Base-by-base conservation (phyloP, 1,140 invertebrate genomes). In the Hetaerina americana region DNA sequence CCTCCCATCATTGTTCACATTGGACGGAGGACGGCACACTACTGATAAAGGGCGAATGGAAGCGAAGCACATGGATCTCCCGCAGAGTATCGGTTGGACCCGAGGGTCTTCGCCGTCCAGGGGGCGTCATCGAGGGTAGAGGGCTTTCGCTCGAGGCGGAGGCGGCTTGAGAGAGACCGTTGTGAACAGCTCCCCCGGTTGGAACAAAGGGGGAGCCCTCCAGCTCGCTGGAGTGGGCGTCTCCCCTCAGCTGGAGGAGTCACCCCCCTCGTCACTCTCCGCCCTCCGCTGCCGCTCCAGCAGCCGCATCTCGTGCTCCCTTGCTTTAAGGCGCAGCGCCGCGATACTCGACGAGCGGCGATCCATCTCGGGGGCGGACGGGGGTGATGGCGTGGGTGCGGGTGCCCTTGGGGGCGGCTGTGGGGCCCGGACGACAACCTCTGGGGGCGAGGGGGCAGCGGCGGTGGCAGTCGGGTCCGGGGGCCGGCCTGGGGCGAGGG, bases 291-390 rank as follows among this genome's bases (percentile, higher is more conserved):
- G 10, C 40, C 15, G 15, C 40, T 57, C 40, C 40, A 57, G 22
- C 40, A 57, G 22, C 2, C 40, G 40, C 40, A 57, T 5, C 78
- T 96, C 93, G 80, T 97, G 95, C 81, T 97, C 95, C 6, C 95
- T 85, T 0, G 96, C 95, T 75, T 96, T 95, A 28, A 96, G 84
- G 70, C 96, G 82, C 5, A 98, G 82, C 0, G 93, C 91, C 0
- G 93, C 94, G 71, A 97, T 96, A 76, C 93, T 96, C 26, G 91
- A 94, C 75, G 89, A 92, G 73, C 94, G 83, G 72, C 94, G 85
- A 80, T 96, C 94, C 72, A 90, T 87, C 12, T 81, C 79, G 1
- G 68, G 57, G 24, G 25, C 22, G 31, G 77, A 87, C 90, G 27
- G 70, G 70, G 15, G 72, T 72, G 18, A 26, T 68, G 82, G 86